Evolutionary conservation across 2,888 invertebrate species (phyloP), one percentile per base, ranked within the genome.

Genomic region (Muscina levida): DNA sequence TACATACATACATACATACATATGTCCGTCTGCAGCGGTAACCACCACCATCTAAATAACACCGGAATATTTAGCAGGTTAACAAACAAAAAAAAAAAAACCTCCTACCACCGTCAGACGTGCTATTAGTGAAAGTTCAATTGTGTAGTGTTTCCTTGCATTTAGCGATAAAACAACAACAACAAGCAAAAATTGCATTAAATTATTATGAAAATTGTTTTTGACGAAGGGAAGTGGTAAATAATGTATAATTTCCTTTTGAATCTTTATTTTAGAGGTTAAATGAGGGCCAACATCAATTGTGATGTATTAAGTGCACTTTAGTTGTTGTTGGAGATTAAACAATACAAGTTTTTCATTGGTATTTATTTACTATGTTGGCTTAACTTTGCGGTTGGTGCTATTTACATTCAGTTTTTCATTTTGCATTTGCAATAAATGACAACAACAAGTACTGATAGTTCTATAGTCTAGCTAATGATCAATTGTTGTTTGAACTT

Each of bases 91-190:
- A n/a, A n/a, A n/a, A n/a, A n/a, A n/a, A n/a, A n/a, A n/a, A n/a
- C n/a, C n/a, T 74, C 81, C 74, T 76, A 81, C 77, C 81, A 24
- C 81, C 68, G 67, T 4, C 44, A 72, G 56, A 81, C 77, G 65
- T 81, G 80, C 65, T 24, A 39, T 19, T 37, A 68, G 81, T 81
- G 74, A 81, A 81, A 77, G 77, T 81, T 72, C 56, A 75, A 48
- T 46, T 70, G 17, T 3, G 10, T 19, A 46, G n/a, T 57, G 44
- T 74, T 71, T 22, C 31, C 42, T 6, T 26, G 10, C 31, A 44
- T 68, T 37, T 59, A n/a, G 65, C 48, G 31, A 48, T 72, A 51
- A 77, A 74, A n/a, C n/a, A n/a, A n/a, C n/a, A n/a, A n/a, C n/a
- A n/a, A n/a, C n/a, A n/a, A 81, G 81, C 77, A 42, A 77, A 76